These are phyloP conservation scores for Camponotus floridanus DNA, from an alignment of 1,140 invertebrate genomes.

Conservation along the genomic window DNA sequence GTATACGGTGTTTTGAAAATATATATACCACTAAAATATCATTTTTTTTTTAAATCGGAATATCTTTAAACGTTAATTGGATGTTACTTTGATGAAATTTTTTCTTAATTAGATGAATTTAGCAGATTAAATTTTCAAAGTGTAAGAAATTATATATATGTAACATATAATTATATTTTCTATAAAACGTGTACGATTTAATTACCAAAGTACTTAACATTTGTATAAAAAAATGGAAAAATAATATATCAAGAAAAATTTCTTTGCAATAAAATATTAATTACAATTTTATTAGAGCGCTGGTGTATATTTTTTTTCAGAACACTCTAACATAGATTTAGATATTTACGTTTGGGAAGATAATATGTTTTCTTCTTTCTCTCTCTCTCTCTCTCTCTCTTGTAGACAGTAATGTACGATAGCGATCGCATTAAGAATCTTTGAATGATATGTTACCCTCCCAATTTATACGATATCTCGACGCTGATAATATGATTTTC, in stretches of 20 bases:
- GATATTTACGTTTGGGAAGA: constrained; percentile 56
- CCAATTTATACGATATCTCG: constrained; percentile 26
- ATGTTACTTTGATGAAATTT: not conserved
- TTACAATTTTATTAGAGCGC: not conserved
- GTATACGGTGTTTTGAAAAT: constrained; percentile 45
- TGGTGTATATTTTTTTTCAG: constrained; percentile 8
- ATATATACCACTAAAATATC: constrained; percentile 13
- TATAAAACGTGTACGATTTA: not conserved
- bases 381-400: not conserved
- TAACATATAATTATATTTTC: not conserved
- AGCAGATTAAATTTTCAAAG: not conserved
- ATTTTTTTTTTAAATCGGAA: not conserved
- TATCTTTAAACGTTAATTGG: constrained; percentile 1
- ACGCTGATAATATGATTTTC: constrained; percentile 16
- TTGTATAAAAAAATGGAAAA: not conserved
- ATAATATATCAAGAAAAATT: not conserved
- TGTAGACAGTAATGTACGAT: constrained; percentile 52
- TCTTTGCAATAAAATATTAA: not conserved
- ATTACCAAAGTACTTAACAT: not conserved
- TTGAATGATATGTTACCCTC: constrained; percentile 55
- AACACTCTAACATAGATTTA: constrained; percentile 14
- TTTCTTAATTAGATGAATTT: not conserved
- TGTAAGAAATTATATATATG: not conserved
- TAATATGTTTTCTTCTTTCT: constrained; percentile 19
- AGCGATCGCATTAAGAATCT: not conserved